Conservation (phyloP, 2,797 vertebrate species). For the Lacerta bilineata region DNA sequence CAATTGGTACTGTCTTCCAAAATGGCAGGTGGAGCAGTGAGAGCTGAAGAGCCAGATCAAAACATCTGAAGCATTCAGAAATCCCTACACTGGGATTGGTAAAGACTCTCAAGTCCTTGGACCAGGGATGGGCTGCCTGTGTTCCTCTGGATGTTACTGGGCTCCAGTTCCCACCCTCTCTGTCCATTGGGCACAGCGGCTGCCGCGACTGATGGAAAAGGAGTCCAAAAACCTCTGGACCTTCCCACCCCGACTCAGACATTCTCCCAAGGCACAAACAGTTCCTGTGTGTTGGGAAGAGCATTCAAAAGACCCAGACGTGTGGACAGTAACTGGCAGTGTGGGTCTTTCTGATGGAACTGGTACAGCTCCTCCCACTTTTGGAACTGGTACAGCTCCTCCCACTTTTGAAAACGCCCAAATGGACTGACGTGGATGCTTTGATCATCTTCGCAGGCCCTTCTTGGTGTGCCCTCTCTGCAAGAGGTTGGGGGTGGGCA, state of each 20-base stretch:
- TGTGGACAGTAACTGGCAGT: neutral
- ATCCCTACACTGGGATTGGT: neutral
- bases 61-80: neutral
- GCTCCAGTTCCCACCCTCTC: no score
- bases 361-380: neutral
- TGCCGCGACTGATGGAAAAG: no score
- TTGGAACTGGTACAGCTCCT: no score
- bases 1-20: neutral
- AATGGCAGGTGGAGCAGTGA: conserved; percentile 4
- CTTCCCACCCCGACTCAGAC: neutral
- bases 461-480: no score
- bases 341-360: neutral
- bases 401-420: neutral
- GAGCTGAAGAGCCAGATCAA: neutral
- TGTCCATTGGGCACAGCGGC: no score
- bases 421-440: no score
- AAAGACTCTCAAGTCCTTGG: neutral
- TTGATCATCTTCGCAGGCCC: no score
- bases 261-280: neutral
- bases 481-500: no score
- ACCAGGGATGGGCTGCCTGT: no score
- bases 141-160: no score
- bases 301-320: neutral
- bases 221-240: neutral
- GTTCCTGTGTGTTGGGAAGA: neutral